Evolutionary conservation across 2,888 invertebrate genomes (phyloP), one percentile per base, ranked within the genome.

Genomic region (Zelleria hepariella): DNA sequence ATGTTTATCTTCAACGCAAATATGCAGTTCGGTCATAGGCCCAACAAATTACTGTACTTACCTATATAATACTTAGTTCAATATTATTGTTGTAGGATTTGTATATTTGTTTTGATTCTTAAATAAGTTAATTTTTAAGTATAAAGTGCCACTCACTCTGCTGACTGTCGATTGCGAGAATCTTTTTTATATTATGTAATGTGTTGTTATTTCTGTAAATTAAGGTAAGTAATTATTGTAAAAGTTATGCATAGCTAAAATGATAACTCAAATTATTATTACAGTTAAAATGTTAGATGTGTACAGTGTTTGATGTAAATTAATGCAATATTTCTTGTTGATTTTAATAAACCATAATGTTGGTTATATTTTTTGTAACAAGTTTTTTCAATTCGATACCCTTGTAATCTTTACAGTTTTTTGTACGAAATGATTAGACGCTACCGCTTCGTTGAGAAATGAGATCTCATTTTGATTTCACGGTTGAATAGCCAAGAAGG

Each of bases 121-220:
- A 58, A 42, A 42, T 42, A 15, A 42, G 15, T 42, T 42, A 42
- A 10, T 42, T 61, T 65, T 61, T 65, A 73, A 69, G 66, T 72
- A 77, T 73, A 80, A 80, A 79, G 81, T 82, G 80, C 81, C 78
- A 82, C 76, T 64, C 67, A 67, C 62, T 51, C 18, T 42, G 15
- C 32, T 42, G 32, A 42, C 32, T 42, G 32, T 42, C 15, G 32
- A 42, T 42, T 42, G 15, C 15, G 4, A 42, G 15, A 42, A 15
- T 42, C 18, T 20, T 51, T 20, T 20, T 10, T 20, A 23, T 51
- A 49, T 15, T 8, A 42, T 42, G 8, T 51, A 7, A 49, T 5
- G 49, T 20, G 7, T 32, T 10, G 32, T 2, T 2, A 32, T 32
- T 32, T 32, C 15, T 42, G 32, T 42, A 42, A 42, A 10, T 10